These are phyloP conservation scores for Arctopsyche grandis DNA, from an alignment of 1,140 invertebrate species.

Conservation along the genomic window DNA sequence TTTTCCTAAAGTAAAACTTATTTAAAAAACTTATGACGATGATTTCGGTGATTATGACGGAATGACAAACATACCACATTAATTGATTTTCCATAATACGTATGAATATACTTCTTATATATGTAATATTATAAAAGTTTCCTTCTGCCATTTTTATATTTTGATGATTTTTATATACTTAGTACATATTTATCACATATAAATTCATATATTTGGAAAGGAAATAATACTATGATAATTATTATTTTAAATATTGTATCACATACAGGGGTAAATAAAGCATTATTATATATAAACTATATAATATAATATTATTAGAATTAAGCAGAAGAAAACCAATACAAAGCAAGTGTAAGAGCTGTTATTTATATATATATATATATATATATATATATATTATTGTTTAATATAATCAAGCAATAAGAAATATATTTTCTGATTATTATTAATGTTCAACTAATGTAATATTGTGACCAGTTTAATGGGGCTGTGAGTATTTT, in stretches of 20 bases:
- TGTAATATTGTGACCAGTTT: background rate
- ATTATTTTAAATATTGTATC: constrained; percentile 7
- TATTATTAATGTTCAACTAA: constrained; percentile 13
- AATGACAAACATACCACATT: constrained; percentile 7
- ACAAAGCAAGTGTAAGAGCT: constrained; percentile 1
- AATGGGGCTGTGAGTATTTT: constrained; percentile 11
- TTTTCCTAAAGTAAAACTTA: constrained; percentile 28
- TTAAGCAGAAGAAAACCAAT: constrained; percentile 21
- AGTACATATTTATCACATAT: too few species aligned
- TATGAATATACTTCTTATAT: background rate
- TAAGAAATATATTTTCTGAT: background rate
- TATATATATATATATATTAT: too few species aligned
- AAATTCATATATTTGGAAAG: too few species aligned
- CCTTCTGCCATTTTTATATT: background rate
- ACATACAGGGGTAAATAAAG: background rate
- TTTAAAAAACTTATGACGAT: constrained; percentile 18
- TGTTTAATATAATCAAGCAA: background rate
- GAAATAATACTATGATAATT: background rate
- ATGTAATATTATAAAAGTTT: background rate
- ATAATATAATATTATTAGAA: constrained; percentile 11
- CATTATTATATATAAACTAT: constrained; percentile 6
- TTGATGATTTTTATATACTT: background rate
- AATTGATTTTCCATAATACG: constrained; percentile 21
- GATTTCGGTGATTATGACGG: constrained; percentile 12
- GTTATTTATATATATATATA: background rate